Base-by-base conservation (phyloP, 2,797 vertebrate genomes). In the Phyllotis vaccarum region DNA sequence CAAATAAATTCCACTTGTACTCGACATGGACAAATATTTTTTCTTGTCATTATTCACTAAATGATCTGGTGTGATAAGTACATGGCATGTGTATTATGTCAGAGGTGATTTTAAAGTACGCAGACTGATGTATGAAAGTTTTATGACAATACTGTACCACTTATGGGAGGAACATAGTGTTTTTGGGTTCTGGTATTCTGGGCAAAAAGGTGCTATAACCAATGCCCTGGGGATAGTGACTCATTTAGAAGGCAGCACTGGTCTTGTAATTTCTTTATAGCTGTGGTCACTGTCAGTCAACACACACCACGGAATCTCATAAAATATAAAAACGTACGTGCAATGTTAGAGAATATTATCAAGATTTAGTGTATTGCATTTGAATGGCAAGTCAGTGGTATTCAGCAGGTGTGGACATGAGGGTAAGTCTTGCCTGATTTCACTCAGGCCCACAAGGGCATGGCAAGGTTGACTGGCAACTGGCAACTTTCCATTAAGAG, bases 361-460 rank as follows among this genome's bases (percentile, higher is more conserved):
- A 80, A 43, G 75, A 76, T 54, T 92, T 81, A 43, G 5, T 37
- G 0, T 24, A 14, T 43, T 66, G 40, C 5, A 34, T 46, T 56
- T 89, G 75, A 92, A 81, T 80, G 29, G 64, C 46, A 54, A 27
- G 5, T 0, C 11, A 43, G 21, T 58, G n/a, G n/a, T n/a, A 76
- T 94, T 87, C 34, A 66, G 60, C 2, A 52, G 82, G 82, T 7
- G 8, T 43, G 46, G 49, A 19, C 24, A 76, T 24, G 56, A 82
- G 60, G 72, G 21, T 80, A 62, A 95, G 34, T 54, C 46, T 96
- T 91, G 16, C 34, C 29, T 89, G 56, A 78, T 66, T 78, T 91
- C 89, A 85, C 79, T 24, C 54, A 91, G 86, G 75, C n/a, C 80
- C 56, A 54, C 79, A 96, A 93, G 95, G 92, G 86, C 21, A 37